phyloP scores from a whole-genome alignment of 2,888 invertebrate genomes.

The Alloplasta piceator region DNA sequence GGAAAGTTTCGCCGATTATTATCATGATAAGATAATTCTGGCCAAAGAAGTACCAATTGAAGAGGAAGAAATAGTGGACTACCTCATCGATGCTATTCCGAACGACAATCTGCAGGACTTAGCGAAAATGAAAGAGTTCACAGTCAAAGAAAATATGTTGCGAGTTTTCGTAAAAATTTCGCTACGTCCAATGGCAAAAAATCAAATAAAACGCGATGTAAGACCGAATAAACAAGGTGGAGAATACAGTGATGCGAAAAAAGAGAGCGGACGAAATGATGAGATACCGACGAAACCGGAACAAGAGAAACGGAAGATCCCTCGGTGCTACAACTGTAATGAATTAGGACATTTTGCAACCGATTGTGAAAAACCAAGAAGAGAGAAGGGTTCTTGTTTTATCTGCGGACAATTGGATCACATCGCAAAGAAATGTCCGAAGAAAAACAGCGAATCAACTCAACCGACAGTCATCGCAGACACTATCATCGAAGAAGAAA shows the following conservation, averaged over 20 bases:
- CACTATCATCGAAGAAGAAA: conserved; percentile 4
- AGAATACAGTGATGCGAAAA: conserved; percentile 3
- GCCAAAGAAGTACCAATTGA: neutral
- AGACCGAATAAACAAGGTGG: neutral
- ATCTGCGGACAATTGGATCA: conserved; percentile 41
- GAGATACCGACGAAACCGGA: conserved; percentile 23
- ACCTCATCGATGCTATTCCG: conserved; percentile 59
- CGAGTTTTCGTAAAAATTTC: conserved; percentile 50
- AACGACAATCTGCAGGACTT: conserved; percentile 46
- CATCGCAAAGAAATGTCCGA: conserved; percentile 25
- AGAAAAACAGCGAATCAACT: conserved; percentile 8
- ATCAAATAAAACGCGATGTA: conserved; percentile 19
- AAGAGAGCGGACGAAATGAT: neutral
- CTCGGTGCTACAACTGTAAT: conserved; percentile 44
- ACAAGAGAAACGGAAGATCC: conserved; percentile 12
- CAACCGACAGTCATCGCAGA: conserved; percentile 20
- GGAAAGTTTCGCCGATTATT: too few species aligned
- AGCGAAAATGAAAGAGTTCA: conserved; percentile 47
- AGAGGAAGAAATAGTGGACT: neutral
- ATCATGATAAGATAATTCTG: neutral
- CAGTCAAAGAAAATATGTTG: conserved; percentile 14
- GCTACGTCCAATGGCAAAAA: conserved; percentile 25
- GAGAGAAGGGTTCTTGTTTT: conserved; percentile 42
- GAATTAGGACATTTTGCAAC: conserved; percentile 19
- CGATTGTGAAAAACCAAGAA: conserved; percentile 18